Conservation (phyloP, 2,113 vertebrate species). For the Cebidichthys violaceus region DNA sequence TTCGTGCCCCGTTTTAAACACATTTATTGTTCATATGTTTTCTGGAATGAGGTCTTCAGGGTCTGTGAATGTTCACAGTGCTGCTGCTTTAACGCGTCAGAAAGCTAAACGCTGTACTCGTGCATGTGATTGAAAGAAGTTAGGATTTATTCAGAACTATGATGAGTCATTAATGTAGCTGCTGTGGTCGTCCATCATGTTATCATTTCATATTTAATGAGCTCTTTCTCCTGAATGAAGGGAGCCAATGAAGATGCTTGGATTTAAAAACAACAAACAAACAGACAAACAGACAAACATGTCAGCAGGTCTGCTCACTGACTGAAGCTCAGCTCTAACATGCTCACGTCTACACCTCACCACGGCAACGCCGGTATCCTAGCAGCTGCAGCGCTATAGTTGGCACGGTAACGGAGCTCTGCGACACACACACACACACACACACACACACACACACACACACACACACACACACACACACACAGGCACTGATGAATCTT, state of each 20-base stretch:
- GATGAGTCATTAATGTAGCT: no score
- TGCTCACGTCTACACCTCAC: constrained; percentile 25
- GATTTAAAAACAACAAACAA: not conserved
- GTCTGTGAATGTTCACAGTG: no score
- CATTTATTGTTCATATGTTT: no score
- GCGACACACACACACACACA: not conserved
- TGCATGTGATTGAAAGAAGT: not conserved
- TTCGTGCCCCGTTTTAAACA: no score
- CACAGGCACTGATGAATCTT: no score
- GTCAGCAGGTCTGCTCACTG: not conserved
- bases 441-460: not conserved
- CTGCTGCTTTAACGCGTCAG: no score
- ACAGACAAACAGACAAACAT: no score
- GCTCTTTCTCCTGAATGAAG: not conserved
- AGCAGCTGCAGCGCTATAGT: constrained; percentile 63
- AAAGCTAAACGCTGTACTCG: no score
- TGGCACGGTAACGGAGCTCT: constrained; percentile 59
- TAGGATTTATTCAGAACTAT: not conserved
- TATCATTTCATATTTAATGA: no score
- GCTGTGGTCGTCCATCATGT: no score
- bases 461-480: no score
- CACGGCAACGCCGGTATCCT: constrained; percentile 48
- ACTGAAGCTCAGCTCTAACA: not conserved
- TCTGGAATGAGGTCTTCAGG: no score
- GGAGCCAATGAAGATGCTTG: not conserved